Percentiles rank a stretch among this genome's conserved stretches.
These are phyloP conservation scores for Bradynema listronoti DNA, from an alignment of 1,140 invertebrate genomes.

Conservation along the genomic window DNA sequence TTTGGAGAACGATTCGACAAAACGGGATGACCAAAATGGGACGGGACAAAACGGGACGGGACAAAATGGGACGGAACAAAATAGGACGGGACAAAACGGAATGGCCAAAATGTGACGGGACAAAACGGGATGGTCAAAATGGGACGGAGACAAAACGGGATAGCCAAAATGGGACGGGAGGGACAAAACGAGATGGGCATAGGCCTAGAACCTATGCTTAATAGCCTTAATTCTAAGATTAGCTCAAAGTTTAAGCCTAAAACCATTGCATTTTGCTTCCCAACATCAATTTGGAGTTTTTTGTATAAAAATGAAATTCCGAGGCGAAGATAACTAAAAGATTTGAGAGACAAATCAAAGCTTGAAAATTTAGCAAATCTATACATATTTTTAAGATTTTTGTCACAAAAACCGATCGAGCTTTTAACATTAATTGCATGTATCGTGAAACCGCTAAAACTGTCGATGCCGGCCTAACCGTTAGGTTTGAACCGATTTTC, in stretches of 20 bases:
- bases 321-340: too few relatives aligned
- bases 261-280: background rate
- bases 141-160: background rate
- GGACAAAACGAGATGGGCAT: too few relatives aligned
- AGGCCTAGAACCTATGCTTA: background rate
- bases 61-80: background rate
- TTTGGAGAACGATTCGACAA: background rate
- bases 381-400: slow-evolving; percentile 47
- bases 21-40: background rate
- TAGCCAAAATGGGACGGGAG: background rate
- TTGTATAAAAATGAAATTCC: background rate
- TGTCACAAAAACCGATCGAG: slow-evolving; percentile 55
- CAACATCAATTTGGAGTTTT: background rate
- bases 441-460: slow-evolving; percentile 46
- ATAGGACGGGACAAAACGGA: background rate
- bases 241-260: background rate
- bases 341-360: too few relatives aligned
- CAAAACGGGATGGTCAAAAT: background rate
- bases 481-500: slow-evolving; percentile 42
- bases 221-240: background rate
- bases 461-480: slow-evolving; percentile 43
- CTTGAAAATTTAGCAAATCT: too few relatives aligned
- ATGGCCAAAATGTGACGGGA: background rate
- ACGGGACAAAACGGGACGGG: background rate
- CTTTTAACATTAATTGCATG: slow-evolving; percentile 57